Conservation (phyloP, 2,113 vertebrate species). For the Trogon melanurus region DNA sequence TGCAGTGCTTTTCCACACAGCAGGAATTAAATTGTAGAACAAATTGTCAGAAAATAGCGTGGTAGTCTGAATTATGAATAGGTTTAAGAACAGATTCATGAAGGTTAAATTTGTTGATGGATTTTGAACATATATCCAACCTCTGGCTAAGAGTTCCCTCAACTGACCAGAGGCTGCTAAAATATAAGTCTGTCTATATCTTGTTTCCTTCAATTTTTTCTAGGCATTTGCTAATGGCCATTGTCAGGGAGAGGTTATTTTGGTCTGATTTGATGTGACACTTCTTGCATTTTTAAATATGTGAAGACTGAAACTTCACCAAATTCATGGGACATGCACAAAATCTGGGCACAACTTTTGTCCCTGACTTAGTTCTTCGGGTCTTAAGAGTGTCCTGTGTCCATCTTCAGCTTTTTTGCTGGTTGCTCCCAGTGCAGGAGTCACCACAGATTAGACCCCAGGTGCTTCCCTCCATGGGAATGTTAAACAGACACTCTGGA, state of each 20-base stretch:
- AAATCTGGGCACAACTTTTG: neutral
- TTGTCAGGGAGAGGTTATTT: constrained; percentile 18
- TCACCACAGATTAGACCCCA: neutral
- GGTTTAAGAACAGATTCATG: constrained; percentile 23
- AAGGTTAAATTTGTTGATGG: constrained; percentile 39
- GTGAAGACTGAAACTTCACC: neutral
- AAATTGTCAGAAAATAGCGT: constrained; percentile 6
- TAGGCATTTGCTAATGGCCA: constrained; percentile 17
- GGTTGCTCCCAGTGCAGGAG: neutral
- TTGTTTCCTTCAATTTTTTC: neutral
- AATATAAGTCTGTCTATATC: neutral
- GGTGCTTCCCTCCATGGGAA: neutral
- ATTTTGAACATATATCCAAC: neutral
- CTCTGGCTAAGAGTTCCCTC: constrained; percentile 6
- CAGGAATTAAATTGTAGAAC: constrained; percentile 21
- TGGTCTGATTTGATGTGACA: constrained; percentile 10
- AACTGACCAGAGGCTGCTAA: neutral
- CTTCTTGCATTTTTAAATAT: constrained; percentile 38
- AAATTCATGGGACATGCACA: neutral
- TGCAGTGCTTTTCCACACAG: neutral
- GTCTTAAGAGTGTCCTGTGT: neutral
- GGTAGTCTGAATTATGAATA: constrained; percentile 3
- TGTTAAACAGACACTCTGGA: neutral
- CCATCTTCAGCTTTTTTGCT: neutral
- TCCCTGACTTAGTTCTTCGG: neutral